phyloP scores from a whole-genome alignment of 2,797 vertebrate species.

The Sebastes matsubarae region DNA sequence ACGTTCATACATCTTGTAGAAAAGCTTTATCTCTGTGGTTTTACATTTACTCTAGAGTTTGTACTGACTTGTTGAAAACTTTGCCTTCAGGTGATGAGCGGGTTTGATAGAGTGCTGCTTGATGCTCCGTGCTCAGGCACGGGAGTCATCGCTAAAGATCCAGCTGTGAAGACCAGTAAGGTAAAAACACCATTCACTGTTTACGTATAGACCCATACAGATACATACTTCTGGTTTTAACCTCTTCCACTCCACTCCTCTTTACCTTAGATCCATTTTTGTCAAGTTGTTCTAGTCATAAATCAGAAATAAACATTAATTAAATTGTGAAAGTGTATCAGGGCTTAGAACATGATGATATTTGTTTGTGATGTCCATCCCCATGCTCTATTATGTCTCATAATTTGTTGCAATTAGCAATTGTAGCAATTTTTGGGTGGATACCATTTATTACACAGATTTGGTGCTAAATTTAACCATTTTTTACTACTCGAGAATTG shows the following conservation, averaged over 20 bases:
- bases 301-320: too few species aligned
- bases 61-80: conserved; percentile 3
- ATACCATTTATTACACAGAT: too few species aligned
- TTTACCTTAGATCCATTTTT: too few species aligned
- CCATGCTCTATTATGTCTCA: too few species aligned
- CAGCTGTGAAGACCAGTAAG: conserved; percentile 96
- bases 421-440: too few species aligned
- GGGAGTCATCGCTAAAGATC: conserved; percentile 96
- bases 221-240: background rate
- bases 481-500: too few species aligned
- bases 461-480: too few species aligned
- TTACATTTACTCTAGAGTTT: background rate
- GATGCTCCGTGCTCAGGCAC: conserved; percentile 99
- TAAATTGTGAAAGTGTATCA: too few species aligned
- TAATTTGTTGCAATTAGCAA: too few species aligned
- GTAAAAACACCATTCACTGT: conserved; percentile 54
- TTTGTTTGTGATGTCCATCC: fast-evolving
- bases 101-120: conserved; percentile 94
- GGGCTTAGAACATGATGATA: too few species aligned
- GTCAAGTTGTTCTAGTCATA: too few species aligned
- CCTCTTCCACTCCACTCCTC: too few species aligned
- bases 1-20: background rate
- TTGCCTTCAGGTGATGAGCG: conserved; percentile 89
- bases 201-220: background rate
- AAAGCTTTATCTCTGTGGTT: background rate